Base-by-base conservation (phyloP, 1,140 invertebrate species). In the Procambarus clarkii region DNA sequence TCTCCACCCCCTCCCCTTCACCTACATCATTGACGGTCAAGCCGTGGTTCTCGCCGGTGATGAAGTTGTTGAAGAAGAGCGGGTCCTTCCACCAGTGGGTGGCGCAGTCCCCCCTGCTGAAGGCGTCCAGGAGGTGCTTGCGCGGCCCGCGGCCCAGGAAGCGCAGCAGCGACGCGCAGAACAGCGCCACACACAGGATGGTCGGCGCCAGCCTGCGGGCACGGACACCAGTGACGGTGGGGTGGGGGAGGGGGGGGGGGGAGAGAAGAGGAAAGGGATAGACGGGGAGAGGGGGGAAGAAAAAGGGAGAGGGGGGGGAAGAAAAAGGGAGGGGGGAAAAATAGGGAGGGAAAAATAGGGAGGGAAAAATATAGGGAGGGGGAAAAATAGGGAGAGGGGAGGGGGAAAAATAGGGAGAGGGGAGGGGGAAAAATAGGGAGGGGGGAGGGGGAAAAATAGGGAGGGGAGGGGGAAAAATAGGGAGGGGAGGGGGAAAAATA, bases 1-100 rank as follows among this genome's bases (percentile, higher is more conserved):
- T 2, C 34, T 2, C 13, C 15, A 15, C 54, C 54, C 13, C 60
- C 60, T 74, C n/a, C 21, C 11, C 8, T 21, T n/a, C 13, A 78
- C 86, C 54, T 54, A 88, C 86, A 18, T 88, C 86, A 45, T 77
- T 77, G 3, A 88, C 76, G 34, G 79, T 45, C 44, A 64, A 21
- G 48, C 76, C 86, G 15, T 78, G 15, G 54, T 88, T 77, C 7
- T 54, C 54, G 8, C 54, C 54, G 34, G 80, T 15, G 77, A 80
- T 24, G 34, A 44, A 88, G 58, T 88, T 88, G 58, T 88, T 88
- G 86, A 88, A 46, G 76, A 88, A 88, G 48, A 88, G 86, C 48
- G 77, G 76, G 54, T 88, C 86, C 86, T 88, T 88, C 86, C 86
- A 88, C 86, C 86, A 88, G 45, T 88, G 74, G 4, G 3, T n/a